Conservation (phyloP, 1,140 invertebrate genomes). For the Eupristina koningsbergeri region DNA sequence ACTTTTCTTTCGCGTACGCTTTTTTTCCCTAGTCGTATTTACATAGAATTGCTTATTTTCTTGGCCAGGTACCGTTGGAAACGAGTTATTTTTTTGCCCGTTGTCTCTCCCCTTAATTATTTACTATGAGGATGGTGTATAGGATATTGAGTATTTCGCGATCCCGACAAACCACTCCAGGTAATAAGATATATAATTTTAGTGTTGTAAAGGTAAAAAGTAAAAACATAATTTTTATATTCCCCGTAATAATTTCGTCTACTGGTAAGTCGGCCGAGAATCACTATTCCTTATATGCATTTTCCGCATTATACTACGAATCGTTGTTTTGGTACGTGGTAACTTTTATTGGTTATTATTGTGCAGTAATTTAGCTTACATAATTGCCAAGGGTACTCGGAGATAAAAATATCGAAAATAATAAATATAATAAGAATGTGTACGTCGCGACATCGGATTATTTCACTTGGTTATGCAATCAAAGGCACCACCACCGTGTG, state of each 20-base stretch:
- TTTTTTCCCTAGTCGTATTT: conserved; percentile 4
- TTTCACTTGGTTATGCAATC: background rate
- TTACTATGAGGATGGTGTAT: conserved; percentile 32
- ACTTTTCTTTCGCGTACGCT: background rate
- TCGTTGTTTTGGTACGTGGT: conserved; percentile 28
- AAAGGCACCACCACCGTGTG: background rate
- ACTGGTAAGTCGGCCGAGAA: background rate
- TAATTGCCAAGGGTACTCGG: background rate
- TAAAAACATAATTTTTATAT: conserved; percentile 45
- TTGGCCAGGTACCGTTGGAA: conserved; percentile 23
- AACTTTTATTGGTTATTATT: conserved; percentile 28
- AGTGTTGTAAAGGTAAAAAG: conserved; percentile 15
- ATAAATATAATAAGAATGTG: no score
- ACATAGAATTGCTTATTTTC: conserved; percentile 49
- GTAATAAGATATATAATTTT: conserved; percentile 43
- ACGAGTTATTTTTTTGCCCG: conserved; percentile 30
- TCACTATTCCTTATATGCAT: conserved; percentile 51
- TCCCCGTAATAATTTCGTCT: conserved; percentile 40
- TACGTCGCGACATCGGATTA: background rate
- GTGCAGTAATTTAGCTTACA: background rate
- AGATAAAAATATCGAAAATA: background rate
- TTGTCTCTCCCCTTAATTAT: conserved; percentile 31
- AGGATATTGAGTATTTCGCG: conserved; percentile 11
- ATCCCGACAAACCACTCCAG: conserved; percentile 13
- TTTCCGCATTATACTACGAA: conserved; percentile 43